These are phyloP conservation scores for Mesocricetus auratus DNA, from an alignment of 2,113 vertebrate species.

Conservation along the genomic window DNA sequence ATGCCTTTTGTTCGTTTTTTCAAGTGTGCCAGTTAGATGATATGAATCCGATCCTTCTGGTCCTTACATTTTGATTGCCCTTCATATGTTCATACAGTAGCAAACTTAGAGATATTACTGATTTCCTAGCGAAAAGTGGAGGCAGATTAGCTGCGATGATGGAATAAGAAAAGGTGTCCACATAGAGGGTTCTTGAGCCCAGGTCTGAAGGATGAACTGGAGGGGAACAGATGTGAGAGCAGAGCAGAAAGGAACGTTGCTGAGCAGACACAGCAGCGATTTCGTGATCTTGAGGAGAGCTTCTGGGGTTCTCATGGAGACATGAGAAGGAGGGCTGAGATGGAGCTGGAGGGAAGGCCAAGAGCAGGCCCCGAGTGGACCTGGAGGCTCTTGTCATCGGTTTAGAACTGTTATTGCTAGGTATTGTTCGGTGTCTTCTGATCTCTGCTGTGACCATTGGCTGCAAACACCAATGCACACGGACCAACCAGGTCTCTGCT, in stretches of 20 bases:
- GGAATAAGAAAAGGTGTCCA: not conserved
- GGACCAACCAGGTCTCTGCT: not conserved
- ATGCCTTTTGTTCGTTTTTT: not conserved
- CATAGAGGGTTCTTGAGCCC: not conserved
- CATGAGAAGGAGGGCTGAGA: not conserved
- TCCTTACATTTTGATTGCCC: not conserved
- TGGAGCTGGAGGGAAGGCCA: not conserved
- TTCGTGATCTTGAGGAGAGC: not conserved
- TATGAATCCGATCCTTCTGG: not conserved
- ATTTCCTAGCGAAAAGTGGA: not conserved
- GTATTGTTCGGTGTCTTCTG: not conserved
- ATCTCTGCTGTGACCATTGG: not conserved
- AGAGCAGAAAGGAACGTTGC: no score
- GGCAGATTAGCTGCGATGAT: not conserved
- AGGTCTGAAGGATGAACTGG: not conserved
- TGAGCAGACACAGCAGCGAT: not conserved
- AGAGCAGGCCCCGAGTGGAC: no score
- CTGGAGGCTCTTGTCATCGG: not conserved
- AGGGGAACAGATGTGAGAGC: not conserved
- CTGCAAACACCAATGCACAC: not conserved
- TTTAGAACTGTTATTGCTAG: not conserved
- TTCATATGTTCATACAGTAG: not conserved
- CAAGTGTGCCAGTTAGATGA: not conserved
- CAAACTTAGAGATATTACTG: constrained; percentile 15
- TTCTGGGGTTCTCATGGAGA: not conserved